A percentile compares a stretch with the other conserved stretches of the same genome.
Conservation (phyloP, 2,797 vertebrate genomes). For the Triplophysa yarkandensis region DNA sequence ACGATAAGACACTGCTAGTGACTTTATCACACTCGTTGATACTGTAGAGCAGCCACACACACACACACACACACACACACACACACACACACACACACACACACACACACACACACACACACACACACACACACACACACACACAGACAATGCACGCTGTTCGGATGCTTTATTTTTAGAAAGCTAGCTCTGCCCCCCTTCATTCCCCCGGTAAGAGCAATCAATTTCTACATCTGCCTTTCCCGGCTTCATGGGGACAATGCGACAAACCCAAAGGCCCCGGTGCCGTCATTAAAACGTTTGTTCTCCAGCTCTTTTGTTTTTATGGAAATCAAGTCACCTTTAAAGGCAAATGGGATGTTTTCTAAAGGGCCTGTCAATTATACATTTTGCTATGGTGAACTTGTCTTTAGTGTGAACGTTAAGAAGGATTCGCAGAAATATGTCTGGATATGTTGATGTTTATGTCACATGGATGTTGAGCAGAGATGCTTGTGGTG, state of each 20-base stretch:
- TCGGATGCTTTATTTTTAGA: constrained; percentile 74
- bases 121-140: constrained; percentile 45
- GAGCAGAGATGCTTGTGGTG: constrained; percentile 1
- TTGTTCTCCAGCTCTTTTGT: constrained; percentile 25
- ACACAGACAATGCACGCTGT: constrained; percentile 48
- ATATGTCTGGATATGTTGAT: background rate
- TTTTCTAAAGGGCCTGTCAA: constrained; percentile 21
- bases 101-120: constrained; percentile 47
- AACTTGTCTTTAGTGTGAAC: background rate
- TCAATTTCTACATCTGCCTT: constrained; percentile 74
- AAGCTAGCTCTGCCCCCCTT: constrained; percentile 56
- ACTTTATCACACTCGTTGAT: constrained; percentile 79
- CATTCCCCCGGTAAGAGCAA: constrained; percentile 65
- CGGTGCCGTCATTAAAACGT: constrained; percentile 25
- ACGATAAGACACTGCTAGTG: constrained; percentile 96
- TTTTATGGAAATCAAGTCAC: constrained; percentile 36
- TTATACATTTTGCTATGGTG: constrained; percentile 7
- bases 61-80: constrained; percentile 46
- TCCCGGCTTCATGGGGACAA: constrained; percentile 63
- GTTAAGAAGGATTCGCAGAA: no score
- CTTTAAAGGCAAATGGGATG: constrained; percentile 30
- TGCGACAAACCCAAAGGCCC: constrained; percentile 68
- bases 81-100: constrained; percentile 48
- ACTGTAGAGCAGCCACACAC: constrained; percentile 39
- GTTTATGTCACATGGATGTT: background rate